Evolutionary conservation across 2,797 vertebrate species (phyloP), one percentile per base, ranked within the genome.

Genomic region (Syngnathus rostellatus): DNA sequence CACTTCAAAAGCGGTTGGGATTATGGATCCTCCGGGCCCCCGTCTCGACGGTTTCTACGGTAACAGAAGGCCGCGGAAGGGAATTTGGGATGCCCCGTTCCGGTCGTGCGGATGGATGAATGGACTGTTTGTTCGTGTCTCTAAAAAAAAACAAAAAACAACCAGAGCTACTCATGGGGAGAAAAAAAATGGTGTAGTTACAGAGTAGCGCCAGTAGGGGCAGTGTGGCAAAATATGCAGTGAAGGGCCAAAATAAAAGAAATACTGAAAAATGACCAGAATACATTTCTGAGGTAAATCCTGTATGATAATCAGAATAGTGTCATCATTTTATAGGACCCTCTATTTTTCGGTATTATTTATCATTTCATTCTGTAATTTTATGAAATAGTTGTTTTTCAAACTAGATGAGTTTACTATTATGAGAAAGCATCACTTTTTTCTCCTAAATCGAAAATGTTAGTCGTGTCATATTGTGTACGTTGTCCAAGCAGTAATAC

Each of bases 81-180:
- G 83, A 88, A 88, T 87, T 83, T 68, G 78, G 54, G 82, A 87
- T 86, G 81, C 83, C 82, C 80, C 64, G 53, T 72, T 84, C 83
- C 78, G 73, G 84, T 86, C 83, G 81, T 82, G 83, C 81, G 80
- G 78, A 72, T 38, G 55, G 81, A 88, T 88, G 85, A 88, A 87
- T 86, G 81, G 81, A 74, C 77, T 79, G 77, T 82, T 85, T 89
- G 86, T 89, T 85, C 85, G 72, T 46, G 75, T 79, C 80, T 81
- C 80, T 76, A 74, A 7, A n/a, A 2, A n/a, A n/a, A 60, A 43
- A 58, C 23, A 23, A 23, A 58, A 61, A 61, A 61, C 66, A 57
- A 74, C 75, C 55, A 74, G 66, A 68, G 78, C 69, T 62, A 73
- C 84, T 77, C 79, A 73, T 68, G 70, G 72, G 58, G 64, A 65